Base-by-base conservation (phyloP, 2,797 vertebrate species). In the Jordanella pulchra region DNA sequence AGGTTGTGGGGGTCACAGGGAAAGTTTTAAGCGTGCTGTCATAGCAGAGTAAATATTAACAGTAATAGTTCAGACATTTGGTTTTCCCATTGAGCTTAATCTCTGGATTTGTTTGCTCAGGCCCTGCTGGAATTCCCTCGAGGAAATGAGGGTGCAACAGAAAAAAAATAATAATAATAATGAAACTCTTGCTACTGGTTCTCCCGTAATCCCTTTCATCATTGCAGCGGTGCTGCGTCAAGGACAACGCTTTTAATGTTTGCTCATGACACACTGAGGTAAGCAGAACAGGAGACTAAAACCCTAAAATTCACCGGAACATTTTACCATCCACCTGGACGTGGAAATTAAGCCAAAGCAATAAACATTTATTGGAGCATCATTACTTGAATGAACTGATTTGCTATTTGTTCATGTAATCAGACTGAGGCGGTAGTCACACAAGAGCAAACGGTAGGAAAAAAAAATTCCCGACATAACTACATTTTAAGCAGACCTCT, bases 21-120 rank as follows among this genome's bases (percentile, higher is more conserved):
- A 88, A 87, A 91, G 86, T 88, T 93, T 65, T 89, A 91, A 88
- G 84, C 83, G 65, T 86, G 76, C 82, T 88, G 87, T 92, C 82
- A 88, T 89, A 88, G 86, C 77, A 88, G 81, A 78, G 86, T 91
- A 91, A 94, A 93, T 92, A 94, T 94, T 92, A 92, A 90, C 89
- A 86, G 85, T 88, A 84, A 87, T 78, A 69, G 79, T 80, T 84
- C 30, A 7, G 84, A 81, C 80, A 80, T 88, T 77, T 86, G 81
- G 71, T 86, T 89, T 88, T 81, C 80, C 84, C 84, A 87, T 85
- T 84, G 70, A 91, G 75, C 25, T 50, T 78, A 89, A 91, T 89
- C 85, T 83, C 54, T 0, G 10, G 14, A 56, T 88, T 83, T 91
- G 87, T 90, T 90, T 89, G 82, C 71, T 84, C 85, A 82, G 78